phyloP scores from a whole-genome alignment of 2,888 invertebrate species.

The Idaea dimidiata region DNA sequence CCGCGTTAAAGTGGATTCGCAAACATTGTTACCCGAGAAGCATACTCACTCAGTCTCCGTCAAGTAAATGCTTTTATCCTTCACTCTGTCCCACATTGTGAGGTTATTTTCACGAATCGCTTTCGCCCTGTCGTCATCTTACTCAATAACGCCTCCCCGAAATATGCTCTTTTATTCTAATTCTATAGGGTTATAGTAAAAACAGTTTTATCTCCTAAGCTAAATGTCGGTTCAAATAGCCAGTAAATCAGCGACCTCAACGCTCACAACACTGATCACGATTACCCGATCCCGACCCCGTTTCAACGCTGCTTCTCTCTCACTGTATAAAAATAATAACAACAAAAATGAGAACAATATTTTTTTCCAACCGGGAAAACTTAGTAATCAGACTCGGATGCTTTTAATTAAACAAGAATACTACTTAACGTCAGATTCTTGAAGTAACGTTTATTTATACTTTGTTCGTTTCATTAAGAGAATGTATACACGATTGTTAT shows the following conservation, averaged over 20 bases:
- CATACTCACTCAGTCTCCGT: conserved; percentile 37
- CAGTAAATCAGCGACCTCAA: conserved; percentile 23
- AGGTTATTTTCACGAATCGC: conserved; percentile 29
- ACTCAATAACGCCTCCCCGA: conserved; percentile 16
- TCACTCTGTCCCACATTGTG: conserved; percentile 26
- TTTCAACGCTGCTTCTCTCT: conserved; percentile 14
- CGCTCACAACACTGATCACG: conserved; percentile 23
- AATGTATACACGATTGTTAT: conserved; percentile 3
- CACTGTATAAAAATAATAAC: conserved; percentile 26
- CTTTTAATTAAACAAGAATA: conserved; percentile 26
- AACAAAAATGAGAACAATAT: conserved; percentile 16
- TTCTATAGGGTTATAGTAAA: conserved; percentile 15
- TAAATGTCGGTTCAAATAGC: conserved; percentile 23
- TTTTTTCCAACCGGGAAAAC: conserved; percentile 23
- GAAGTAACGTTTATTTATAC: conserved; percentile 13
- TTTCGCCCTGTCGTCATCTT: conserved; percentile 6
- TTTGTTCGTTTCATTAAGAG: conserved; percentile 6
- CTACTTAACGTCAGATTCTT: conserved; percentile 12
- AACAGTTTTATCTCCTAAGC: conserved; percentile 17
- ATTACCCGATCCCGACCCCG: conserved; percentile 19
- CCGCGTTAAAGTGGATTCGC: conserved; percentile 37
- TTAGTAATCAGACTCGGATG: conserved; percentile 27
- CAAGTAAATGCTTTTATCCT: conserved; percentile 38
- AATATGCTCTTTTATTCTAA: conserved; percentile 13
- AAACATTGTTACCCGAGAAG: conserved; percentile 48